Evolutionary conservation across 2,888 invertebrate genomes (phyloP).

Genomic region (Notodonta ziczac): DNA sequence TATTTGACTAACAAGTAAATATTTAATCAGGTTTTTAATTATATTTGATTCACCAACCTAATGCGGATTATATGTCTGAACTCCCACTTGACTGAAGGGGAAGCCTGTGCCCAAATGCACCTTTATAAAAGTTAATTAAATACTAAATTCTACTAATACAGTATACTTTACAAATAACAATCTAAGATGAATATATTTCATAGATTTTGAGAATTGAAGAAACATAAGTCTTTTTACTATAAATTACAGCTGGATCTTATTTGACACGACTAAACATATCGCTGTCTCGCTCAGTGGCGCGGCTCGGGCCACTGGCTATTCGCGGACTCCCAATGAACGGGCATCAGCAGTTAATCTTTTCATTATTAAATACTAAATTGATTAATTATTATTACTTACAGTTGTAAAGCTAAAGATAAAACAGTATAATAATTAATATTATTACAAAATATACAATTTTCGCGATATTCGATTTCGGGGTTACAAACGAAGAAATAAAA

Average conservation of each 20-base stretch:
- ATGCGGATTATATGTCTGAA: too few species aligned
- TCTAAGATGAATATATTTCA: not conserved
- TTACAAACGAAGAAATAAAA: constrained; percentile 30
- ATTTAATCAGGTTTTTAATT: too few species aligned
- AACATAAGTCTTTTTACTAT: too few species aligned
- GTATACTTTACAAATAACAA: not conserved
- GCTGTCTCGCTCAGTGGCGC: too few species aligned
- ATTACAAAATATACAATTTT: constrained; percentile 73
- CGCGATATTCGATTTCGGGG: constrained; percentile 29
- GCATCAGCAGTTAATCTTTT: constrained; percentile 1
- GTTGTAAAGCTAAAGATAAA: constrained; percentile 35
- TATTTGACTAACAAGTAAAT: too few species aligned
- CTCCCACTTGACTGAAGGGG: not conserved
- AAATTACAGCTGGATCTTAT: too few species aligned
- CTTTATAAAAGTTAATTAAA: not conserved
- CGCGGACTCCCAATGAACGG: not conserved
- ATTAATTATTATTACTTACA: constrained; percentile 51
- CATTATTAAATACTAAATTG: constrained; percentile 43
- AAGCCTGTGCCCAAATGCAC: not conserved
- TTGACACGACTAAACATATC: too few species aligned
- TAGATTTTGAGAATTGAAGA: not conserved
- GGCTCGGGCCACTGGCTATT: not conserved
- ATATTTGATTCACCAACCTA: too few species aligned
- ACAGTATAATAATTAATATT: constrained; percentile 46
- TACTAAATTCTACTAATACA: not conserved